Conservation (phyloP, 1,140 invertebrate species). For the Heliconius hewitsoni region DNA sequence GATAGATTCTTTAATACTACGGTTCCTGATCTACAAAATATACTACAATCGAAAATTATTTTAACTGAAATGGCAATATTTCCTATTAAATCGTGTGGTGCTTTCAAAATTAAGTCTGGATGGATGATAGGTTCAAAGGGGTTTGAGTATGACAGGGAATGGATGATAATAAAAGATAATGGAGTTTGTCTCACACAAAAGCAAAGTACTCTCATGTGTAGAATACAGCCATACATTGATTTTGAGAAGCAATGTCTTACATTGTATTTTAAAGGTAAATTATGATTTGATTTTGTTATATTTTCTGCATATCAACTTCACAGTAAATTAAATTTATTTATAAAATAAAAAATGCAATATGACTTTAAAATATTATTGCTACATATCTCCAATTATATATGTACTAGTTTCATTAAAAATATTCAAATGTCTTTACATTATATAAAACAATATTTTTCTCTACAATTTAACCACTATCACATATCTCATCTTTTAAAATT, state of each 20-base stretch:
- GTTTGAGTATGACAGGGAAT: constrained; percentile 93
- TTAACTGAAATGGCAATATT: constrained; percentile 90
- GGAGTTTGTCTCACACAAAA: constrained; percentile 95
- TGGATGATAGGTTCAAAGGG: constrained; percentile 90
- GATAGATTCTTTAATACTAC: constrained; percentile 22
- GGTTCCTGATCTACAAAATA: constrained; percentile 26
- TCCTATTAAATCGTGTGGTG: constrained; percentile 96
- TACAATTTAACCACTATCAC: too few relatives aligned
- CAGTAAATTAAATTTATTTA: too few relatives aligned
- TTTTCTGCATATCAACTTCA: too few relatives aligned
- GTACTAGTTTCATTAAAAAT: too few relatives aligned
- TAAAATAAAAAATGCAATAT: too few relatives aligned
- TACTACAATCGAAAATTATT: constrained; percentile 44
- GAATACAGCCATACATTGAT: constrained; percentile 89
- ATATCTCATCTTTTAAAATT: too few relatives aligned
- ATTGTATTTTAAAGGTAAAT: constrained; percentile 86
- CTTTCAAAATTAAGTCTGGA: constrained; percentile 84
- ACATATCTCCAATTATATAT: too few relatives aligned
- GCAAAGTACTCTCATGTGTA: constrained; percentile 88
- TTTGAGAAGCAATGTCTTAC: constrained; percentile 83
- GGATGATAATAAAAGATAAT: constrained; percentile 92
- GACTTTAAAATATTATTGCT: too few relatives aligned
- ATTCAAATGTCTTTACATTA: too few relatives aligned
- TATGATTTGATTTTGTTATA: not conserved
- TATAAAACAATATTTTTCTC: too few relatives aligned